Base-by-base conservation (phyloP, 2,113 vertebrate genomes). In the Gopherus flavomarginatus region DNA sequence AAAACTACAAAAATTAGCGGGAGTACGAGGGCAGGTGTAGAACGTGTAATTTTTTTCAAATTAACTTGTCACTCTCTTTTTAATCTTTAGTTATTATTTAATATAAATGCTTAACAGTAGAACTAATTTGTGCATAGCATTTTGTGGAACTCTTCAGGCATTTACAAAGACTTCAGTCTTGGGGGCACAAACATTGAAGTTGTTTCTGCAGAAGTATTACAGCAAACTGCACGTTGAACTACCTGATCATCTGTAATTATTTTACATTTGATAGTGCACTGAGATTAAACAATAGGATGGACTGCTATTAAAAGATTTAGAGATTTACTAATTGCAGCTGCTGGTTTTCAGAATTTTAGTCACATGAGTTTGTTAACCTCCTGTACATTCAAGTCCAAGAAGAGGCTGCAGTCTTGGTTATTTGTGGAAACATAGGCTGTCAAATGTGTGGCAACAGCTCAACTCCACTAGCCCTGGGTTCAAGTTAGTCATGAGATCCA, bases 261-360 rank as follows among this genome's bases (percentile, higher is more conserved):
- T 88, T 50, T 9, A 1, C 80, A 83, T 85, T 81, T 86, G 87
- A 42, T 94, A 72, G 91, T 52, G 42, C 80, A 50, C 35, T 47
- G 80, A 95, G 96, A 96, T 91, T 83, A 92, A 95, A 88, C 26
- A 91, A 21, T 56, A 59, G 50, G 50, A n/a, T n/a, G 83, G n/a
- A 5, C 65, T 90, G 65, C 42, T 86, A 44, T 91, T 88, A 87
- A 90, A 92, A 88, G 91, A 95, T 87, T 35, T 59, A 83, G 42
- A 38, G 83, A 81, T 95, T 96, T 91, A 75, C 81, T 95, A 80
- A 95, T 78, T 91, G 54, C 16, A 88, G 52, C 85, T 89, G 38
- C 80, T 42, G 4, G 2, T 86, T 86, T 86, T 88, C 77, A 91
- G 79, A 56, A 85, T 88, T 89, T 14, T 85, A 42, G 17, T 81